Percentiles rank a stretch among this genome's conserved stretches.
These are phyloP conservation scores for Lepus timidus DNA, from an alignment of 2,113 vertebrate genomes.

Conservation along the genomic window DNA sequence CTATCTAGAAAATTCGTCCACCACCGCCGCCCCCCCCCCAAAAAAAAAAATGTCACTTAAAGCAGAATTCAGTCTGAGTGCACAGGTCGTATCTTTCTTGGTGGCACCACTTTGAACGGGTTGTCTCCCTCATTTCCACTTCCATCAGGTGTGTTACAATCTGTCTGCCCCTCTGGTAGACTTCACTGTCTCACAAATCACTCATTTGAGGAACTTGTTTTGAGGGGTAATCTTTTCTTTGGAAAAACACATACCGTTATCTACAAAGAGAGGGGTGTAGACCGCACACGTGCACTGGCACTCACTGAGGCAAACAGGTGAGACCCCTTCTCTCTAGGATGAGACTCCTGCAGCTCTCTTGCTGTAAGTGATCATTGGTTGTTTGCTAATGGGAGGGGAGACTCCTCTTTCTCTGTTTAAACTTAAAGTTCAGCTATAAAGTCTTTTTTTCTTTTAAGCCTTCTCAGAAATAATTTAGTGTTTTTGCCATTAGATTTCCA, in stretches of 20 bases:
- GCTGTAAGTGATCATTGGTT: conserved; percentile 10
- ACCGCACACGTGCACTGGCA: not conserved
- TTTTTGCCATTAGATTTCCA: conserved; percentile 82
- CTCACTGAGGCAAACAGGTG: not conserved
- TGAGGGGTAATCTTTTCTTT: not conserved
- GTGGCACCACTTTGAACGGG: not conserved
- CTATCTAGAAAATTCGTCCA: not conserved
- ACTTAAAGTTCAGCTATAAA: conserved; percentile 76
- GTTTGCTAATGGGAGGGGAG: conserved; percentile 48
- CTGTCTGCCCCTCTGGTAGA: not conserved
- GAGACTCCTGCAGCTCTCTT: not conserved
- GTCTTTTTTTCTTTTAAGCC: conserved; percentile 36
- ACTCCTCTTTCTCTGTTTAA: conserved; percentile 34
- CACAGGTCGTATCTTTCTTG: not conserved
- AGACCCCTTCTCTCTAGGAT: not conserved
- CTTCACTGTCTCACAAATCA: not conserved
- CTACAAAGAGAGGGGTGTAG: not conserved
- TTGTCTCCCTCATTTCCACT: not conserved
- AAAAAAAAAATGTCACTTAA: not conserved
- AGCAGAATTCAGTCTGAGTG: not conserved
- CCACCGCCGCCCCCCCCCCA: too few species aligned
- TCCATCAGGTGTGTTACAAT: not conserved
- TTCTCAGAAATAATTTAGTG: conserved; percentile 83
- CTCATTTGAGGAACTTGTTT: not conserved
- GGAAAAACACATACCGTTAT: not conserved